Evolutionary conservation across 1,140 invertebrate species (phyloP), one percentile per base, ranked within the genome.

Genomic region (Drosophila bocqueti): DNA sequence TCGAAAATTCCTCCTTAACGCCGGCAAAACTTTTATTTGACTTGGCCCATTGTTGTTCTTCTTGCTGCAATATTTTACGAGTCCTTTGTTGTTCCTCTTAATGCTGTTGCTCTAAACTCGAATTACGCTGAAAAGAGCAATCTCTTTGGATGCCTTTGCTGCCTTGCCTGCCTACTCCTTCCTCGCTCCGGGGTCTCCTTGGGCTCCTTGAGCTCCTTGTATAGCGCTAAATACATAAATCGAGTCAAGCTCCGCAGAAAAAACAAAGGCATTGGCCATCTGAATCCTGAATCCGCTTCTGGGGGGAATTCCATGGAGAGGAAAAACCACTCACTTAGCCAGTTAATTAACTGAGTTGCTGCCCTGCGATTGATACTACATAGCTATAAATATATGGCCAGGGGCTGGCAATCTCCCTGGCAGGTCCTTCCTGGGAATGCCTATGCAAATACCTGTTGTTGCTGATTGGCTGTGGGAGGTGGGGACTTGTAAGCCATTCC

Each of bases 41-140:
- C 60, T 83, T 83, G 63, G 69, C 46, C 50, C 54, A 64, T 66
- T 73, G 75, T 67, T 69, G 40, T 42, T 60, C 16, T 72, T 77
- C 24, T 64, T 43, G 59, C 76, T 68, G 52, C 80, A 60, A 57
- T 82, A 79, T 79, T 82, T 82, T 83, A 68, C 49, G 68, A 61
- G 54, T n/a, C 43, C 42, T 42, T 58, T 58, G 40, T 58, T 62
- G 50, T 40, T 40, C 3, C 31, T 10, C 42, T 57, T 58, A 42
- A 57, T 63, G 60, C 61, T 26, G 34, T 18, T 49, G 58, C 60
- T 81, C 43, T 47, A 81, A 81, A 60, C 79, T 67, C 50, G 60
- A 81, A 81, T 73, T 82, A 73, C 69, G 79, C 21, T 66, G 62
- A 82, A 82, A 74, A 57, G 75, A 67, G 80, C 80, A 82, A 61